Evolutionary conservation across 1,140 invertebrate genomes (phyloP), one percentile per base, ranked within the genome.

Genomic region (Grapholita molesta): DNA sequence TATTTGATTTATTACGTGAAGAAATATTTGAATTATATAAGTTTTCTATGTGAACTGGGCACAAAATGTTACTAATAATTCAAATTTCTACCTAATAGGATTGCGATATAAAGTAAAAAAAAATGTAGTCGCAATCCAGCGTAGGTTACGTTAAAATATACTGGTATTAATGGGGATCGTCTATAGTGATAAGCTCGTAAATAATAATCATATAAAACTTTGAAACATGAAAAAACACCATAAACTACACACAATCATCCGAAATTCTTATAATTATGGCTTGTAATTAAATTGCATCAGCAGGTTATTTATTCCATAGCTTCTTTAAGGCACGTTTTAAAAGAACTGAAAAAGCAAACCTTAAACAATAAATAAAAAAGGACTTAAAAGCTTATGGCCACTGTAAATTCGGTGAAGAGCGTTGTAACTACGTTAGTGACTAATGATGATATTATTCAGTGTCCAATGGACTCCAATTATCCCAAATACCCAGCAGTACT

Each of bases 401-500:
- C 28, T 11, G 55, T 32, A 32, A 57, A 57, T 30, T n/a, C 11
- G 8, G 55, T 61, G 55, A 28, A 25, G 25, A 55, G 53, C 23
- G 9, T 28, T 24, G 12, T 61, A 28, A 0, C 25, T 61, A 28
- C n/a, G 11, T 52, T 48, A 48, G 11, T 67, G 12, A 24, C 42
- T 52, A 28, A 28, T 67, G 52, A 18, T 21, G 9, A 32, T 64
- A 64, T 64, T 72, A 71, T 73, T 75, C 71, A 75, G 64, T 70
- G 70, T 68, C 28, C 64, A 74, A 66, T 68, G 70, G 71, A 69
- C 68, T 48, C 70, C 77, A 75, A 76, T 76, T 76, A 76, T 74
- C 66, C 68, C 38, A 66, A 76, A 76, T 75, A 53, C 32, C 48
- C 68, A 69, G n/a, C 55, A 66, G 71, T 66, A 55, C 38, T 53